Percentiles rank a stretch among this genome's conserved stretches.
Conservation (phyloP, 64 coral and sea anemone genomes). For the Dendronephthya gigantea region DNA sequence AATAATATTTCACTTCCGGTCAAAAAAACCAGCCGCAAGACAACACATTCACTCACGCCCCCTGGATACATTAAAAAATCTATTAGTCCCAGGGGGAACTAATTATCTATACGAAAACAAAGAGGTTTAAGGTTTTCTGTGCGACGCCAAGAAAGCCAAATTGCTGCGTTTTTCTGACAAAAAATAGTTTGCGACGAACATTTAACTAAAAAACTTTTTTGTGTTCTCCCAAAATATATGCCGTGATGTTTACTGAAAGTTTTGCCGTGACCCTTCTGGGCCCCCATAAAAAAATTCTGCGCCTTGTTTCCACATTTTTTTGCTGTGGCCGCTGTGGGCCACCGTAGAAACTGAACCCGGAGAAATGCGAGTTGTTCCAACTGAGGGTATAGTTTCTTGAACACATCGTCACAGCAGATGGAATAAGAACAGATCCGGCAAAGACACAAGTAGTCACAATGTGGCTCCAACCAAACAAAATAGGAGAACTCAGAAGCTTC, state of each 20-base stretch:
- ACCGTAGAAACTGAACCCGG: slow-evolving; percentile 25
- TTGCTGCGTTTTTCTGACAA: no score
- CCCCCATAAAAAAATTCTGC: no score
- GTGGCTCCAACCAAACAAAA: slow-evolving; percentile 18
- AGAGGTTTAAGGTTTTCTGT: no score
- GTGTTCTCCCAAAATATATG: not conserved
- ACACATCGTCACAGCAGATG: slow-evolving; percentile 34
- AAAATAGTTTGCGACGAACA: not conserved
- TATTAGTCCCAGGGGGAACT: no score
- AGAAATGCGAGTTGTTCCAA: slow-evolving; percentile 46
- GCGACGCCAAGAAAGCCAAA: no score
- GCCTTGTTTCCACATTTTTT: no score
- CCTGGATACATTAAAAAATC: no score
- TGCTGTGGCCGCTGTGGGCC: not conserved
- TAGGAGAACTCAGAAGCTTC: slow-evolving; percentile 45
- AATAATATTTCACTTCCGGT: not conserved
- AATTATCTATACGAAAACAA: no score
- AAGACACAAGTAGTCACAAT: slow-evolving; percentile 30
- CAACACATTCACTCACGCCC: no score
- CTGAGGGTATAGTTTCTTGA: slow-evolving; percentile 24
- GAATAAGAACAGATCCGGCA: slow-evolving; percentile 12
- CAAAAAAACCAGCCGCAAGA: no score
- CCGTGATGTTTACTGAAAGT: not conserved
- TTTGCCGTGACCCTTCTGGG: no score
- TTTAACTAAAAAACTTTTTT: no score